Conservation (phyloP, 1,140 invertebrate species). For the Nylanderia fulva region DNA sequence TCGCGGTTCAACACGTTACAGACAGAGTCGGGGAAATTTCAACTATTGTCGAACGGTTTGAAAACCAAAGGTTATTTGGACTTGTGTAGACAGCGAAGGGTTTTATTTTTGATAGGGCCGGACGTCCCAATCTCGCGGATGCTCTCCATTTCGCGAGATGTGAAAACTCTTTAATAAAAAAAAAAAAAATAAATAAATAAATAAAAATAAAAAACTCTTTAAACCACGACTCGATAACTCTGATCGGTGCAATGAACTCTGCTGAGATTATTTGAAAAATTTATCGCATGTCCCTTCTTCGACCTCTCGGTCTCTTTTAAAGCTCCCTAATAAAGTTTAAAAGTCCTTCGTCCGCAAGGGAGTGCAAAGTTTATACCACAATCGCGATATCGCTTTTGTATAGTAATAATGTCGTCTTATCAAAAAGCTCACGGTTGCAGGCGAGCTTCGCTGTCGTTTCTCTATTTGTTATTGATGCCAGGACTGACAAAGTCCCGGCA, state of each 20-base stretch:
- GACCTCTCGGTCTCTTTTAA: neutral
- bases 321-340: neutral
- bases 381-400: neutral
- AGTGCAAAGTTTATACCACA: neutral
- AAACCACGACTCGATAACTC: neutral
- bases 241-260: no score
- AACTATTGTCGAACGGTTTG: neutral
- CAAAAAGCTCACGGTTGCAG: neutral
- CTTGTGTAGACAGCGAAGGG: neutral
- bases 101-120: neutral
- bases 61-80: constrained; percentile 4
- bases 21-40: neutral
- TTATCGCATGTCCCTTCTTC: neutral
- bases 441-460: neutral
- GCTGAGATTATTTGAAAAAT: no score
- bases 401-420: neutral
- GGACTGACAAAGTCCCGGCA: neutral
- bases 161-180: neutral
- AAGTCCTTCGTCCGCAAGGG: neutral
- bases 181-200: no score
- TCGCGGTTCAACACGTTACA: constrained; percentile 6
- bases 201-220: neutral
- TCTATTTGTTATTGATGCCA: neutral
- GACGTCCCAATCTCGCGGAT: no score
- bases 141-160: neutral